A percentile compares a stretch with the other conserved stretches of the same genome.
Conservation (phyloP, 2,113 vertebrate genomes). For the Pelusios castaneus region DNA sequence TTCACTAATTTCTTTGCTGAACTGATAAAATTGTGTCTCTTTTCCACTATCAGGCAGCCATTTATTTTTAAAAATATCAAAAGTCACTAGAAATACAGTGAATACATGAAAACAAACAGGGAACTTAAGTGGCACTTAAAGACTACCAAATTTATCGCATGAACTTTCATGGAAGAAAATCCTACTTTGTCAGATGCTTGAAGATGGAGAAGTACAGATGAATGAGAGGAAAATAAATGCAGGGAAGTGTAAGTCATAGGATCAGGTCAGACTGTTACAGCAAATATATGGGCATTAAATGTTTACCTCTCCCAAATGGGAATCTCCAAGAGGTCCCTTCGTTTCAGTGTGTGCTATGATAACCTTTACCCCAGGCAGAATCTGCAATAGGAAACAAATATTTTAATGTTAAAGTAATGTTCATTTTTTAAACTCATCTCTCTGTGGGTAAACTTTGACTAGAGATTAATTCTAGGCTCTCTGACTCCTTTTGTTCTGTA, state of each 20-base stretch:
- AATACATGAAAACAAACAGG: not conserved
- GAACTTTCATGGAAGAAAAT: too few species aligned
- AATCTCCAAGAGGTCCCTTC: constrained; percentile 95
- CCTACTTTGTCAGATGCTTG: too few species aligned
- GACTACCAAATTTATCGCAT: too few species aligned
- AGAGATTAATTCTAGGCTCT: not conserved
- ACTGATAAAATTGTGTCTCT: not conserved
- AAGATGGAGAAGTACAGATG: too few species aligned
- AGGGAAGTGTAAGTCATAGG: too few species aligned
- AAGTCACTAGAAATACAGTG: not conserved
- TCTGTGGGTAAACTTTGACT: not conserved
- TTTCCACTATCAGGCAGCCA: not conserved
- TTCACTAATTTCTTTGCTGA: not conserved
- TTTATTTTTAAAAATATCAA: not conserved
- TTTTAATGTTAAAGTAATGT: not conserved
- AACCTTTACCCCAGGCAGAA: constrained; percentile 95
- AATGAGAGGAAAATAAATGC: too few species aligned
- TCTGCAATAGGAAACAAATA: constrained; percentile 75
- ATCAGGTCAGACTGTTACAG: not conserved
- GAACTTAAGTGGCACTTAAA: too few species aligned
- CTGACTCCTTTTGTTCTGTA: not conserved
- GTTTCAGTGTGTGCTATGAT: constrained; percentile 96
- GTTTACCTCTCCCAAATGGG: constrained; percentile 92
- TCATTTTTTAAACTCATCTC: not conserved
- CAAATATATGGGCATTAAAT: not conserved